Evolutionary conservation across 1,140 invertebrate genomes (phyloP).

Genomic region (Bombus huntii): DNA sequence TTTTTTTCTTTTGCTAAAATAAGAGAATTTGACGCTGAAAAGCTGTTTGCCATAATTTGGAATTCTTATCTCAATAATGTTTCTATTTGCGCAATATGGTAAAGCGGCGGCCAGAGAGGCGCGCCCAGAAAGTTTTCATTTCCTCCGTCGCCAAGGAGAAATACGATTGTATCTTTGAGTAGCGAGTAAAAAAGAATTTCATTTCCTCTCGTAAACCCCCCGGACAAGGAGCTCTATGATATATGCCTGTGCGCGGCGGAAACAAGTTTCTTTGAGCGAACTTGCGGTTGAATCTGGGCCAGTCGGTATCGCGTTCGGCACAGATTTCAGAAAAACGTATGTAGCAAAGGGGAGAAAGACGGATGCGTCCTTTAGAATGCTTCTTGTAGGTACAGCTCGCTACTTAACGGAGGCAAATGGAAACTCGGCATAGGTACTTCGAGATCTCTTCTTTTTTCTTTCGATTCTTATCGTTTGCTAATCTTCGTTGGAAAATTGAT

Average conservation of each 20-base stretch:
- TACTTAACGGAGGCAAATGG: not conserved
- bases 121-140: conserved; percentile 39
- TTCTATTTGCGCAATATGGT: conserved; percentile 46
- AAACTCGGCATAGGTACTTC: not conserved
- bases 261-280: conserved; percentile 55
- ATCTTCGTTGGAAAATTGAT: not conserved
- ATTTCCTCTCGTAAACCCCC: conserved; percentile 60
- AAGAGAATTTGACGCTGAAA: not conserved
- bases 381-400: not conserved
- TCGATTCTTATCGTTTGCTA: not conserved
- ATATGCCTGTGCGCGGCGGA: conserved; percentile 28
- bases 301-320: conserved; percentile 26
- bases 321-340: conserved; percentile 33
- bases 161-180: conserved; percentile 61
- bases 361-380: not conserved
- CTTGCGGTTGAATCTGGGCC: conserved; percentile 23
- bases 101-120: conserved; percentile 4
- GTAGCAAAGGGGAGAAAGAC: not conserved
- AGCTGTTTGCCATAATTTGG: not conserved
- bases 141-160: conserved; percentile 41
- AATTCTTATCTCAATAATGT: conserved; percentile 54
- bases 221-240: conserved; percentile 39
- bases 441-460: not conserved
- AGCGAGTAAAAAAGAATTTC: conserved; percentile 65
- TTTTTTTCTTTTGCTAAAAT: not conserved